Evolutionary conservation across 2,797 vertebrate genomes (phyloP).

Genomic region (Prionace glauca): DNA sequence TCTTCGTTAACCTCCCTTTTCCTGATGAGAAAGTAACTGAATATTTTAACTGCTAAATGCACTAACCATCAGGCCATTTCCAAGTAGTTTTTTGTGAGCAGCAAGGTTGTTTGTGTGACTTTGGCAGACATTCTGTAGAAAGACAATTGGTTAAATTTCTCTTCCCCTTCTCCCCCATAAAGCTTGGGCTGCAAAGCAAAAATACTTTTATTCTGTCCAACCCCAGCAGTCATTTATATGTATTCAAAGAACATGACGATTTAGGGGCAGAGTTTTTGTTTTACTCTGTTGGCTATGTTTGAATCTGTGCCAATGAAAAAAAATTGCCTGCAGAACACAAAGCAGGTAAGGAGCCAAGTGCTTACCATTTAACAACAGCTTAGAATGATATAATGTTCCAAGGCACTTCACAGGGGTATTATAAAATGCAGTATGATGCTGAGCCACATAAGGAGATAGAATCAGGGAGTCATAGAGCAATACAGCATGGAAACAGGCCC

Average conservation of each 20-base stretch:
- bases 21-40: background rate
- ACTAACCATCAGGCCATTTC: background rate
- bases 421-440: too few species aligned
- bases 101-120: background rate
- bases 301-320: background rate
- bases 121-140: background rate
- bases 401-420: too few species aligned
- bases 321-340: background rate
- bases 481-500: too few species aligned
- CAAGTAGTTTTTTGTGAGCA: background rate
- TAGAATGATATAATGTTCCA: too few species aligned
- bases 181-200: background rate
- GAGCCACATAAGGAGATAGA: background rate
- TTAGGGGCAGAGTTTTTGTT: background rate
- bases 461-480: too few species aligned
- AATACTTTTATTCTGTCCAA: background rate
- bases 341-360: background rate
- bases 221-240: background rate
- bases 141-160: background rate
- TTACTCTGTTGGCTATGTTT: background rate
- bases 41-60: background rate
- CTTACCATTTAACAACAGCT: background rate
- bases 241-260: background rate
- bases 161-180: background rate
- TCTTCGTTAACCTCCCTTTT: background rate